Base-by-base conservation (phyloP, 2,888 invertebrate species). In the Temnothorax rugatulus region DNA sequence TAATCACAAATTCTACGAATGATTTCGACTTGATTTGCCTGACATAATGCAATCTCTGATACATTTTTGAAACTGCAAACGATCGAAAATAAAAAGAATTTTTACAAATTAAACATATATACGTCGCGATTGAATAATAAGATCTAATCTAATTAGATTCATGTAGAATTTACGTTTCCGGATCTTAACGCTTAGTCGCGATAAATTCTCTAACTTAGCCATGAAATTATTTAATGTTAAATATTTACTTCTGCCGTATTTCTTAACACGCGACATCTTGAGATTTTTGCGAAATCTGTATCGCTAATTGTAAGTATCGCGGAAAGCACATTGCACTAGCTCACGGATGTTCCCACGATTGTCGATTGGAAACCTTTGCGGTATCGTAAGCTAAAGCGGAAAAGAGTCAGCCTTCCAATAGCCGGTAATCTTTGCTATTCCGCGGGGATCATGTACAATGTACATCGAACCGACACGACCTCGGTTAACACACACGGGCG, bases 391-490 rank as follows among this genome's bases (percentile, higher is more conserved):
- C 21, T 29, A 57, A 68, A 54, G 18, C 54, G 44, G 15, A 66
- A 34, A 41, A 54, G 66, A 76, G 25, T 29, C n/a, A 68, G 34
- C 41, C 44, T 44, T 34, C 15, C 29, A 29, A 77, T 54, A 68
- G 57, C 21, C 21, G n/a, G 7, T 79, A 68, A 79, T 68, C 57
- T 79, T 64, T 25, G 25, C 52, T 64, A 41, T 66, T 57, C 29
- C 44, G 4, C 11, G 18, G 47, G 5, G 41, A 66, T 66, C 57
- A 29, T 44, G 54, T 44, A 54, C 54, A 25, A 29, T 44, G 54
- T 44, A 54, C 44, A 25, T 41, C n/a, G 21, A 15, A 15, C 57
- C 34, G 7, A 44, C 68, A 68, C 21, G 54, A 15, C 13, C 68
- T 68, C 52, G 18, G 75, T 47, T 34, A 47, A 47, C 47, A 18